Base-by-base conservation (phyloP, 1,140 invertebrate species). In the Anastrepha ludens region DNA sequence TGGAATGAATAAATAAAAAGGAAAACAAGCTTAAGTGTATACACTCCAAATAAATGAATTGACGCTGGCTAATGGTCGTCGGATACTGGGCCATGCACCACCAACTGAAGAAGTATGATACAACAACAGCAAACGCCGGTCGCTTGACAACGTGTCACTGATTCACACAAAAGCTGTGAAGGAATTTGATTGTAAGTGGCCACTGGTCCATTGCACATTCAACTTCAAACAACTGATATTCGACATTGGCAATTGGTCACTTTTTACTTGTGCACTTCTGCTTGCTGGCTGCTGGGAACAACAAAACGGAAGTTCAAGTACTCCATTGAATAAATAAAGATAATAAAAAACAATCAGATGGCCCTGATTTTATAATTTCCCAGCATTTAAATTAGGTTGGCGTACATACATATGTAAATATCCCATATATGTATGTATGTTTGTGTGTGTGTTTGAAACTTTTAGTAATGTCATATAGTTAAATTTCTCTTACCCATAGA, bases 111-210 rank as follows among this genome's bases (percentile, higher is more conserved):
- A 81, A 81, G 17, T 39, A 67, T 5, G 0, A 20, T 29, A 70
- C 11, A 70, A 70, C 39, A 70, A 44, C 74, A 81, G 55, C 74
- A 81, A 29, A n/a, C n/a, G 4, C 2, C n/a, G 8, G 0, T 55
- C 74, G 74, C 20, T 13, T 29, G 44, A 81, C 74, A 81, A 81
- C 74, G 74, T 81, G 74, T 81, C 47, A 81, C 74, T 55, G 74
- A 81, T 81, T 81, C 74, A 81, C 74, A 81, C 74, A 81, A 81
- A 81, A 81, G 74, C 74, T 81, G 74, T 81, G 74, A 81, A 81
- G 47, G 74, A 81, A 81, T 81, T 81, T 81, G 47, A 81, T 81
- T 81, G 47, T 55, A 81, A 81, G 74, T 81, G 47, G 74, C 74
- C 74, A 50, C 5, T 58, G 74, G 47, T 81, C 47, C 47, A 50